phyloP scores from a whole-genome alignment of 2,113 vertebrate species.

The Struthio camelus region DNA sequence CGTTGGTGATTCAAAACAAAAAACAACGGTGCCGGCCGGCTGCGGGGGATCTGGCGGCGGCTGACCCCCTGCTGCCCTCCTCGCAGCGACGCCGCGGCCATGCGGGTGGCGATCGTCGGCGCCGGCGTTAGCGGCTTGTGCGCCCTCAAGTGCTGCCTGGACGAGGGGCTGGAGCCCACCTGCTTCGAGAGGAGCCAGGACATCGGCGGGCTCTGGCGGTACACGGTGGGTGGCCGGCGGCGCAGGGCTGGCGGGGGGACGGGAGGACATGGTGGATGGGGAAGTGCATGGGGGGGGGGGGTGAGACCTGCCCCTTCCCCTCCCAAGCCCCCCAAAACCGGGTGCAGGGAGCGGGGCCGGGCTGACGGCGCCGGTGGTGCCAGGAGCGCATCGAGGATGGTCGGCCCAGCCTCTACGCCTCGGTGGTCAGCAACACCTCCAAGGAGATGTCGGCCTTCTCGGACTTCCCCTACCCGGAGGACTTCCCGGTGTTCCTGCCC shows the following conservation, averaged over 20 bases:
- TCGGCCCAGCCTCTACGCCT: constrained; percentile 80
- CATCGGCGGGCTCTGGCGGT: constrained; percentile 85
- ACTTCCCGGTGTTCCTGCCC: constrained; percentile 86
- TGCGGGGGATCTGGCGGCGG: too few relatives aligned
- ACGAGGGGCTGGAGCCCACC: constrained; percentile 82
- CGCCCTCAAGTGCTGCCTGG: constrained; percentile 84
- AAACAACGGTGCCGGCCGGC: too few relatives aligned
- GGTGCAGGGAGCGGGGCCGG: fast-evolving
- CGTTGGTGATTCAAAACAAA: too few relatives aligned
- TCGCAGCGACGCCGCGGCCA: too few relatives aligned
- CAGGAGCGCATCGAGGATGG: constrained; percentile 79
- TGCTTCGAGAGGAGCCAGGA: constrained; percentile 85
- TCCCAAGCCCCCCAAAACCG: fast-evolving
- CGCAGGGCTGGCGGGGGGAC: too few relatives aligned
- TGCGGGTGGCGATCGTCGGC: constrained; percentile 83
- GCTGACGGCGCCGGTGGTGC: neutral
- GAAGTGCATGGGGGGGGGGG: too few relatives aligned
- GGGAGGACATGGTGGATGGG: too few relatives aligned
- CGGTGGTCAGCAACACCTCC: constrained; percentile 84
- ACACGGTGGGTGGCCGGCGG: constrained; percentile 63
- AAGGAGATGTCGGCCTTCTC: constrained; percentile 92
- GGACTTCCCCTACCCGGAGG: constrained; percentile 84
- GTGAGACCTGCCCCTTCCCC: neutral
- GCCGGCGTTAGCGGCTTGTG: constrained; percentile 80
- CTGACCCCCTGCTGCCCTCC: too few relatives aligned